These are phyloP conservation scores for Oscheius sp. DNA, from an alignment of 2,888 invertebrate species.

Conservation along the genomic window DNA sequence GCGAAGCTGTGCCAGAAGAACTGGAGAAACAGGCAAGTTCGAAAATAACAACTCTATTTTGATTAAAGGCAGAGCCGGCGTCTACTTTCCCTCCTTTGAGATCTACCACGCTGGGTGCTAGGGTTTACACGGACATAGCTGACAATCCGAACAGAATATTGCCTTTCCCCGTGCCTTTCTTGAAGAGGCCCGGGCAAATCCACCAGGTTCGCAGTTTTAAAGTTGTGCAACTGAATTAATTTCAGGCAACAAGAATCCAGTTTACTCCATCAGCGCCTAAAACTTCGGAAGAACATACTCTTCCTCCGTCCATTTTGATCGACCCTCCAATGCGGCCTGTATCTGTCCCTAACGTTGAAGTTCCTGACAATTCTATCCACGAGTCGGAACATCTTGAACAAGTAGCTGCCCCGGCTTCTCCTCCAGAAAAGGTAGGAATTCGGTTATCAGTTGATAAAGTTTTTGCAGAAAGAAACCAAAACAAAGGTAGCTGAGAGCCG, in stretches of 20 bases:
- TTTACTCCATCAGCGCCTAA: not conserved
- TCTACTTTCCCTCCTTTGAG: slow-evolving; percentile 8
- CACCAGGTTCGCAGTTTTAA: slow-evolving; percentile 31
- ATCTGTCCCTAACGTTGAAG: not conserved
- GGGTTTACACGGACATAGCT: slow-evolving; percentile 43
- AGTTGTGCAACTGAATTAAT: not conserved
- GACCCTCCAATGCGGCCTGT: slow-evolving; percentile 41
- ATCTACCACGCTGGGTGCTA: slow-evolving; percentile 36
- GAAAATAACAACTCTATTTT: not conserved
- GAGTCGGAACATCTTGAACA: slow-evolving; percentile 28
- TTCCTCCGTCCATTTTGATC: slow-evolving; percentile 63
- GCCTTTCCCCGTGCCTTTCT: slow-evolving; percentile 72
- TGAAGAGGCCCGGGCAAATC: slow-evolving; percentile 58
- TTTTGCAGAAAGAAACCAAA: slow-evolving; percentile 26
- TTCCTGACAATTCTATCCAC: not conserved
- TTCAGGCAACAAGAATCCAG: slow-evolving; percentile 28
- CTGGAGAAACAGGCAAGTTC: not conserved
- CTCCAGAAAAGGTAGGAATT: slow-evolving; percentile 6
- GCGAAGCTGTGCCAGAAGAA: slow-evolving; percentile 12
- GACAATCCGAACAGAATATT: slow-evolving; percentile 58
- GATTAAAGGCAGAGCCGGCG: slow-evolving; percentile 1
- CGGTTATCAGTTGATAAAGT: not conserved
- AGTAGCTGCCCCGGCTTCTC: not conserved
- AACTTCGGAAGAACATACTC: slow-evolving; percentile 38
- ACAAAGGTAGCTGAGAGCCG: slow-evolving; percentile 23